Evolutionary conservation across 2,113 vertebrate genomes (phyloP).

Genomic region (Carassius carassius): DNA sequence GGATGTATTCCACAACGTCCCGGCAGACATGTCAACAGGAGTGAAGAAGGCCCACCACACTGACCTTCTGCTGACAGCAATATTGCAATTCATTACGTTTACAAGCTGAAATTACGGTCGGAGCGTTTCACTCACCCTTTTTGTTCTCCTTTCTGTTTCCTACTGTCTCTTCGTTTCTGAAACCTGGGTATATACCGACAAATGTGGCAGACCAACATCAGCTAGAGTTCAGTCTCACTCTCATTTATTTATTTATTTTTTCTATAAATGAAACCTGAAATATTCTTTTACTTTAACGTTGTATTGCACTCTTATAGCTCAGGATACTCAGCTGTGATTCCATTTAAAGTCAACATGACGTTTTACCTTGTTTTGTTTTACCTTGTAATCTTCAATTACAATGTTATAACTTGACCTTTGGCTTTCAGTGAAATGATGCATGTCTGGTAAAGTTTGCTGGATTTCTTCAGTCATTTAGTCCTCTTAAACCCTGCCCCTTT

Average conservation of each 20-base stretch:
- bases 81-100: slow-evolving; percentile 58
- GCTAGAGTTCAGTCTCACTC: not conserved
- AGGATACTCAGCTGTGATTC: not conserved
- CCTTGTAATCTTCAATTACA: too few species aligned
- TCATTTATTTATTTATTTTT: too few species aligned
- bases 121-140: slow-evolving; percentile 57
- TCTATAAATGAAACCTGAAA: not conserved
- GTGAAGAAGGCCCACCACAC: slow-evolving; percentile 62
- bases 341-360: not conserved
- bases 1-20: slow-evolving; percentile 18
- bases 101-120: slow-evolving; percentile 68
- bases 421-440: not conserved
- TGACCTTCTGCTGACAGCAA: slow-evolving; percentile 68
- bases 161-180: not conserved
- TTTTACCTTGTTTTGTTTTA: too few species aligned
- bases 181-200: slow-evolving; percentile 5
- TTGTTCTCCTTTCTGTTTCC: slow-evolving; percentile 25
- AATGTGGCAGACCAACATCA: slow-evolving; percentile 17
- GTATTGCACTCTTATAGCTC: too few species aligned
- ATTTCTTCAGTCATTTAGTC: not conserved
- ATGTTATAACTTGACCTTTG: too few species aligned
- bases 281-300: not conserved
- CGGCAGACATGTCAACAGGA: slow-evolving; percentile 62
- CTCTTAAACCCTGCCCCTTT: not conserved
- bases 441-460: too few species aligned